Conservation (phyloP, 1,140 invertebrate genomes). For the Popillia japonica region DNA sequence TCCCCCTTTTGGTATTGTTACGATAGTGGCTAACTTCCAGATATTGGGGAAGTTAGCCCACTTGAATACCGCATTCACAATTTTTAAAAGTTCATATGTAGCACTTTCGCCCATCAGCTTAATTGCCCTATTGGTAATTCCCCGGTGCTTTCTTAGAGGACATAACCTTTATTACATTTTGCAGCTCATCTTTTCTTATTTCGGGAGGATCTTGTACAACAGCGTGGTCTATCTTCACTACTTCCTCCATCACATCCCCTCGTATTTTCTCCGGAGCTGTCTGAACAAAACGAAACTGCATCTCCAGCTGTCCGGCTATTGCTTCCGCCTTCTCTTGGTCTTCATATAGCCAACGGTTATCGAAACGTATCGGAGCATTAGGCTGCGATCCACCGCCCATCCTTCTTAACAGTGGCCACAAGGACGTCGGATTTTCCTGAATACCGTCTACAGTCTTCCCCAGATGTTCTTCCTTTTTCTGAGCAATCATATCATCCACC, state of each 20-base stretch:
- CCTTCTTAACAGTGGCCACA: background rate
- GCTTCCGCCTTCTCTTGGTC: background rate
- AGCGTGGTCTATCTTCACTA: background rate
- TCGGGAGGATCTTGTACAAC: too few species aligned
- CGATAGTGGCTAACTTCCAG: conserved; percentile 18
- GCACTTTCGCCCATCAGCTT: background rate
- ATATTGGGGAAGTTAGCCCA: background rate
- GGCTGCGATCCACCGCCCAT: background rate
- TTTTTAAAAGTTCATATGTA: too few species aligned
- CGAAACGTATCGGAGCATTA: background rate
- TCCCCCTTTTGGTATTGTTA: conserved; percentile 12
- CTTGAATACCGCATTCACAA: background rate
- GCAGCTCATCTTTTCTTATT: background rate
- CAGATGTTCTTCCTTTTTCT: too few species aligned
- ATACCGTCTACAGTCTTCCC: too few species aligned
- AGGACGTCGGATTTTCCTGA: background rate
- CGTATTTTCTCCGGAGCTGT: background rate
- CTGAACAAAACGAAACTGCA: background rate
- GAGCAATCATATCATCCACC: background rate
- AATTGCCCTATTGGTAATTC: conserved; percentile 8
- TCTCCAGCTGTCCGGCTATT: too few species aligned
- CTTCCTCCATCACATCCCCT: background rate
- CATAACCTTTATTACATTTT: background rate
- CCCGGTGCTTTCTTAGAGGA: background rate
- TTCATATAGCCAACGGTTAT: background rate